Evolutionary conservation across 2,888 invertebrate genomes (phyloP), one percentile per base, ranked within the genome.

Genomic region (Pseudococcus jackbeardsleyi): DNA sequence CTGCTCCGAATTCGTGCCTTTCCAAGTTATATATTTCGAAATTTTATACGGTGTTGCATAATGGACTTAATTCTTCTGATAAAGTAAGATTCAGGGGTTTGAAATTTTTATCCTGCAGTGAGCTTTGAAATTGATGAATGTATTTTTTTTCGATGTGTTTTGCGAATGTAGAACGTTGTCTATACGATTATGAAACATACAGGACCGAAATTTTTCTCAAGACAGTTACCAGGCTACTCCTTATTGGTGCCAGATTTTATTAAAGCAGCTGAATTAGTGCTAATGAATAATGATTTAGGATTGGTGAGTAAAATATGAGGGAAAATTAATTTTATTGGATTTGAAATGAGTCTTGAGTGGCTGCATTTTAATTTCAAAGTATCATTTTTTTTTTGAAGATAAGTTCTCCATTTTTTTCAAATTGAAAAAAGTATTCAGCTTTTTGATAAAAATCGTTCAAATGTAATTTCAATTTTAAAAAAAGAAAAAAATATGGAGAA

Each of bases 221-320:
- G 97, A 50, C 95, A 97, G 89, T 93, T 98, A 79, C 97, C 97
- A 68, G 98, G 98, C 0, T 96, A 96, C 90, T 96, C 97, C 0
- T 93, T 98, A 88, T 93, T 99, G 1, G 92, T 97, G 85, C 92
- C 97, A 88, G 98, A 98, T 93, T 95, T 98, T 90, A 95, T 98
- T 54, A 96, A 96, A 91, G 98, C 98, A 11, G 96, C 97, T 90
- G 96, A 97, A 89, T 95, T 96, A 26, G 95, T 98, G 89, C 93
- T 98, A 89, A 96, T 96, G 90, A 95, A 95, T 19, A 93, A 95
- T 17, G 97, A 97, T 91, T 94, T 95, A 86, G 92, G 91, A 91
- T 91, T 92, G 91, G 93, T 93, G 90, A 90, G 91, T 90, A 8
- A 9, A 42, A 42, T 8, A 39, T 3, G 39, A 42, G 42, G 42